Base-by-base conservation (phyloP, 2,797 vertebrate species). In the Alfaro cultratus region DNA sequence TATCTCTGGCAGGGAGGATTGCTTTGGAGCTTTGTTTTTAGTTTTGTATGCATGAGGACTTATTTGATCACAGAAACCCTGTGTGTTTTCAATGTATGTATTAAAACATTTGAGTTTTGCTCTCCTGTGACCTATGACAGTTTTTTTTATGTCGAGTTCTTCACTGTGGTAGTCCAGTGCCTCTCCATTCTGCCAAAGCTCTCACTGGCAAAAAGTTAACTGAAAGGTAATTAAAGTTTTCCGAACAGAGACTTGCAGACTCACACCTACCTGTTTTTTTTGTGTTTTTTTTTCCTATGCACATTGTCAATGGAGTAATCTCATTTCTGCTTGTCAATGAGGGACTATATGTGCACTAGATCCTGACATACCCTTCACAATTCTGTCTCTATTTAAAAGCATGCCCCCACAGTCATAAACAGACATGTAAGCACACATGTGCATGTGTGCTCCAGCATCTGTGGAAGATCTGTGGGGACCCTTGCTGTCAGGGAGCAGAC, bases 401-500 rank as follows among this genome's bases (percentile, higher is more conserved):
- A 79, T 71, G 5, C 41, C 43, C 74, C 49, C 78, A 76, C 55
- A 77, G 36, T 46, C 67, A 74, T 74, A 84, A 53, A 79, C 51
- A 80, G 11, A 78, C 62, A 53, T 3, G 57, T 3, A 53, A 6
- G n/a, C 55, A 45, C 68, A 72, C 41, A 45, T 80, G 60, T 80
- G 80, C 67, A 53, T 82, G 85, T 84, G 80, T 2, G 84, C 78
- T 87, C 43, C 89, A 90, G 84, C 84, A 85, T 89, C 86, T 89
- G 79, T 75, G 88, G 89, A 85, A 86, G 85, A 88, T 92, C 87
- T 90, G 79, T 13, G 5, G 88, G 86, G 91, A 92, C 87, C 84
- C 86, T 83, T 82, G 85, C 90, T 94, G 91, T 94, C 93, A 94
- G 85, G 89, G 88, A 91, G 88, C 90, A 91, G 91, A 88, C 91